These are phyloP conservation scores for Bagarius yarrelli DNA, from an alignment of 2,113 vertebrate species.

Conservation along the genomic window DNA sequence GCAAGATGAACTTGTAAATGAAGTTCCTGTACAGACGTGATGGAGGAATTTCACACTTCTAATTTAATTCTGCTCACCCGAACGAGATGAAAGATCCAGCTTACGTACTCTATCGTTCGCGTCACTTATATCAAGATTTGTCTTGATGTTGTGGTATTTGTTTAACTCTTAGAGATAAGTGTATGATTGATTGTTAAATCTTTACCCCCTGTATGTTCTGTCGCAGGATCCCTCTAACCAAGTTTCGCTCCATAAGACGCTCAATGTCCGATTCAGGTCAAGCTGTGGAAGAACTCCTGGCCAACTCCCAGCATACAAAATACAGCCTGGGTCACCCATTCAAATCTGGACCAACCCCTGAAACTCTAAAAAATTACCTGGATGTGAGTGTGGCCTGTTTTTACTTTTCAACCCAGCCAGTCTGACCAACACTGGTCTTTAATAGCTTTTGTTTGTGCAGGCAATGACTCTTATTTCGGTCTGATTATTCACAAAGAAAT, in stretches of 20 bases:
- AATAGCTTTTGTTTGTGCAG: slow-evolving; percentile 11
- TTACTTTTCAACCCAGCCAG: background rate
- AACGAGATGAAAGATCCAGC: too few species aligned
- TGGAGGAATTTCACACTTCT: too few species aligned
- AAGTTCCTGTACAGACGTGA: too few species aligned
- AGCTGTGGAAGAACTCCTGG: slow-evolving; percentile 66
- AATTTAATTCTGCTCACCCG: too few species aligned
- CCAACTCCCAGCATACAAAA: slow-evolving; percentile 62
- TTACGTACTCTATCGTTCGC: too few species aligned
- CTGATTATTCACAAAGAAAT: background rate
- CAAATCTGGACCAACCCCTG: slow-evolving; percentile 74
- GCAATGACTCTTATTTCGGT: background rate
- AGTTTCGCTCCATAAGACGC: slow-evolving; percentile 81
- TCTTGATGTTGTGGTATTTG: background rate
- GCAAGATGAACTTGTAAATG: too few species aligned
- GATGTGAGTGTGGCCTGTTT: slow-evolving; percentile 74
- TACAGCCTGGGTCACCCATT: slow-evolving; percentile 76
- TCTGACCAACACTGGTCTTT: background rate
- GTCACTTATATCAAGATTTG: too few species aligned
- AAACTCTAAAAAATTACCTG: slow-evolving; percentile 85
- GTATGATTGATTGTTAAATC: background rate
- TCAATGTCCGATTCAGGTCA: slow-evolving; percentile 73
- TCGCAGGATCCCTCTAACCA: slow-evolving; percentile 81
- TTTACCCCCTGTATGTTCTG: background rate
- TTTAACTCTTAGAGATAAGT: background rate